phyloP scores from a whole-genome alignment of 2,113 vertebrate genomes.

The Corapipo altera region DNA sequence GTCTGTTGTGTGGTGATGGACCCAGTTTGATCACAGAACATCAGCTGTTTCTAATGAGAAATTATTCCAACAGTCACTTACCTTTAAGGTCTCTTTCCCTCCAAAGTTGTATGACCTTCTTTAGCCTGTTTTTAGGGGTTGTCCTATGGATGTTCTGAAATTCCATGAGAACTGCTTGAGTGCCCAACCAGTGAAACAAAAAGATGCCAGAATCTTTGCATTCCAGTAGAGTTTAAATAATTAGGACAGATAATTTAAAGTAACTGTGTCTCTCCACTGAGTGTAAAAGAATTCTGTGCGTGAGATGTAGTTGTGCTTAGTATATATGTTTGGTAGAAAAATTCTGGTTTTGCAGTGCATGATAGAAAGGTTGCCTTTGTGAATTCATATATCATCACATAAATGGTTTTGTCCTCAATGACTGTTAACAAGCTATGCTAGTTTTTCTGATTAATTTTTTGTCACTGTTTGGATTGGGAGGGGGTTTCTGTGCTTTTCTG shows the following conservation, averaged over 20 bases:
- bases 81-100: neutral
- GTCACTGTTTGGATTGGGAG: rapidly evolving
- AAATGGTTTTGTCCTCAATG: neutral
- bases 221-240: neutral
- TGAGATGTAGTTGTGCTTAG: neutral
- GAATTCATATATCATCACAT: neutral
- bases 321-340: neutral
- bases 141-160: neutral
- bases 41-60: neutral
- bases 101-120: neutral
- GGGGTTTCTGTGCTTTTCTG: neutral
- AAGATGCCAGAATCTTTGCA: neutral
- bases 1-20: neutral
- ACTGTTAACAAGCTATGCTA: neutral
- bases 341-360: neutral
- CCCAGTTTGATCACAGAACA: neutral
- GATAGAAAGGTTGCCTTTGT: neutral
- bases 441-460: neutral
- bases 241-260: neutral
- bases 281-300: neutral
- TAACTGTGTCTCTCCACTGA: neutral
- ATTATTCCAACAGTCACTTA: neutral
- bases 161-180: neutral
- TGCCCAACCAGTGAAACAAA: neutral
- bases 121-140: neutral